Conservation (phyloP, 2,888 invertebrate species). For the Tenodera sinensis region DNA sequence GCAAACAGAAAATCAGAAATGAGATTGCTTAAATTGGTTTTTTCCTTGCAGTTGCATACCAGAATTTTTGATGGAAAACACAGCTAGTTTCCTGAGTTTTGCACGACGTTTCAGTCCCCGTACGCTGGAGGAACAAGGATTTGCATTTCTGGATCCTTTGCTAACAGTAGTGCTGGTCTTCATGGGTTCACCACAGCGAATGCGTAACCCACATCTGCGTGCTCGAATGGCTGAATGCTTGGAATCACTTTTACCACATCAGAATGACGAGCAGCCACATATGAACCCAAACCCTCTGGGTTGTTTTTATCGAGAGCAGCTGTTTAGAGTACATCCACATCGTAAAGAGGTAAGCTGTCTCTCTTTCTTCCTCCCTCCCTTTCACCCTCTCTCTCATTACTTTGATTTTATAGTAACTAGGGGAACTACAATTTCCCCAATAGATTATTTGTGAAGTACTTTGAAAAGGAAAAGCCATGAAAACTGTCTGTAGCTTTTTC, state of each 20-base stretch:
- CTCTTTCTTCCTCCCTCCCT: background rate
- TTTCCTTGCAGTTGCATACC: slow-evolving; percentile 69
- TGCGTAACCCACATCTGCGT: slow-evolving; percentile 88
- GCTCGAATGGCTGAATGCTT: slow-evolving; percentile 87
- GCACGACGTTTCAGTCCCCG: slow-evolving; percentile 61
- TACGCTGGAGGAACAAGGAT: slow-evolving; percentile 63
- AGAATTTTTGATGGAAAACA: slow-evolving; percentile 85
- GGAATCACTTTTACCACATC: slow-evolving; percentile 77
- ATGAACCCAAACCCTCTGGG: slow-evolving; percentile 43
- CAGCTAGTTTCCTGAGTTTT: slow-evolving; percentile 76
- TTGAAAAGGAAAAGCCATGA: no score
- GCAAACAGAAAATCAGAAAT: no score
- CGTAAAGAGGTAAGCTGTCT: slow-evolving; percentile 54
- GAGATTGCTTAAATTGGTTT: no score
- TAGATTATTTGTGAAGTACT: no score
- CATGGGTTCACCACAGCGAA: slow-evolving; percentile 79
- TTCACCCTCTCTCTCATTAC: no score
- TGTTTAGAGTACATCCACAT: slow-evolving; percentile 73
- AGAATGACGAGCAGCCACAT: slow-evolving; percentile 55
- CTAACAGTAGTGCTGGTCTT: slow-evolving; percentile 77
- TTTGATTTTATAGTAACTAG: background rate
- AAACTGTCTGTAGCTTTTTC: no score
- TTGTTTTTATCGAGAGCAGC: slow-evolving; percentile 62
- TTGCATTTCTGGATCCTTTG: slow-evolving; percentile 61
- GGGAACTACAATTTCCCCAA: no score